Evolutionary conservation across 2,888 invertebrate genomes (phyloP).

Genomic region (Neuroscelio doddi): DNA sequence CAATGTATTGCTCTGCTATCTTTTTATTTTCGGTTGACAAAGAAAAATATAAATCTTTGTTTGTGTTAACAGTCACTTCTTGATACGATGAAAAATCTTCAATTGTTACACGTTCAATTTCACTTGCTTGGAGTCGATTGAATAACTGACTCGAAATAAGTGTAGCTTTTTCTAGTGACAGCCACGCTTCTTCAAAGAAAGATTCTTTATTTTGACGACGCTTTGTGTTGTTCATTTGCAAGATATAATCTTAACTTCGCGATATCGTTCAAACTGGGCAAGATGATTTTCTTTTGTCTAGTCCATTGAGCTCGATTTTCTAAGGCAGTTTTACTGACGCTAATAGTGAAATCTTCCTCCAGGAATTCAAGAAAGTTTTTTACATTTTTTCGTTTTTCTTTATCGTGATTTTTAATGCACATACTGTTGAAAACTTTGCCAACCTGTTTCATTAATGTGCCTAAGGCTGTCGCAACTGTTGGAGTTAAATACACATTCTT

Average conservation of each 20-base stretch:
- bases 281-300: conserved; percentile 13
- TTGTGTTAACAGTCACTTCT: too few relatives aligned
- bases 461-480: conserved; percentile 30
- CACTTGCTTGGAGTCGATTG: conserved; percentile 46
- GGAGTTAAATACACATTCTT: conserved; percentile 27
- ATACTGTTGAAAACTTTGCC: conserved; percentile 23
- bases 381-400: conserved; percentile 25
- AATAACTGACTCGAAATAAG: conserved; percentile 38
- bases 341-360: conserved; percentile 21
- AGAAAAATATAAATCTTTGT: conserved; percentile 36
- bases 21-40: conserved; percentile 32
- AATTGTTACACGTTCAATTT: conserved; percentile 33
- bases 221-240: too few relatives aligned
- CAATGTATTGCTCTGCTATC: conserved; percentile 43
- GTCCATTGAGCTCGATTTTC: conserved; percentile 24
- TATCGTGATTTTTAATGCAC: conserved; percentile 31
- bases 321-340: conserved; percentile 23
- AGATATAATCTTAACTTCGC: too few relatives aligned
- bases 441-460: conserved; percentile 33
- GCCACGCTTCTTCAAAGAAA: conserved; percentile 21
- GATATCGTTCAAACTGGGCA: conserved; percentile 35
- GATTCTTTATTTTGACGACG: too few relatives aligned
- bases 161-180: conserved; percentile 9
- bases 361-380: conserved; percentile 38
- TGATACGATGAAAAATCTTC: too few relatives aligned